These are phyloP conservation scores for Mythimna impura DNA, from an alignment of 2,888 invertebrate genomes.

Conservation along the genomic window DNA sequence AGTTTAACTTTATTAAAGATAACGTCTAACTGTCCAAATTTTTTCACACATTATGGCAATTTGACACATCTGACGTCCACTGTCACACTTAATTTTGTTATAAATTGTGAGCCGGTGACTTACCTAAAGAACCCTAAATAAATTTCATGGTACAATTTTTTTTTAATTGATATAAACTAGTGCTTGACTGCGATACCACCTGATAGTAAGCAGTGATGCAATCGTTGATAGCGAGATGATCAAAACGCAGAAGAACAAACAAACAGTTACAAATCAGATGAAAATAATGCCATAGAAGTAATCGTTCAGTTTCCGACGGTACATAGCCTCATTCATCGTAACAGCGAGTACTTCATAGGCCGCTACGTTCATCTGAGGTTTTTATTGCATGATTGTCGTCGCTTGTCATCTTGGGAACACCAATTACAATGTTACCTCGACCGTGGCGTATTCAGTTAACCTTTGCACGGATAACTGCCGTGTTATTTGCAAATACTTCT, in stretches of 20 bases:
- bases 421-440: constrained; percentile 78
- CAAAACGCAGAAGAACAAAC: not conserved
- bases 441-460: constrained; percentile 70
- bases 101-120: not conserved
- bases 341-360: constrained; percentile 51
- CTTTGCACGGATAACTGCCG: constrained; percentile 59
- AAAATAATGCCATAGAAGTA: not conserved
- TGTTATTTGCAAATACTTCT: constrained; percentile 54
- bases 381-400: constrained; percentile 82
- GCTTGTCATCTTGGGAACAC: constrained; percentile 72
- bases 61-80: not conserved
- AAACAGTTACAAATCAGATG: not conserved
- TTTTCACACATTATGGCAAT: constrained; percentile 4
- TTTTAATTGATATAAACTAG: no score
- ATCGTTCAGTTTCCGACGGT: constrained; percentile 15
- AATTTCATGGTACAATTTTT: not conserved
- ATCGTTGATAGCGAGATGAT: not conserved
- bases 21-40: constrained; percentile 9
- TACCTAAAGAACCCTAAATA: not conserved
- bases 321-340: constrained; percentile 40
- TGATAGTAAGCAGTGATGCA: no score
- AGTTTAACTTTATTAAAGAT: constrained; percentile 16
- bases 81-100: constrained; percentile 16
- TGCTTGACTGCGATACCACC: no score
- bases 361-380: constrained; percentile 63